These are phyloP conservation scores for Andricus grossulariae DNA, from an alignment of 1,140 invertebrate species.

Conservation along the genomic window DNA sequence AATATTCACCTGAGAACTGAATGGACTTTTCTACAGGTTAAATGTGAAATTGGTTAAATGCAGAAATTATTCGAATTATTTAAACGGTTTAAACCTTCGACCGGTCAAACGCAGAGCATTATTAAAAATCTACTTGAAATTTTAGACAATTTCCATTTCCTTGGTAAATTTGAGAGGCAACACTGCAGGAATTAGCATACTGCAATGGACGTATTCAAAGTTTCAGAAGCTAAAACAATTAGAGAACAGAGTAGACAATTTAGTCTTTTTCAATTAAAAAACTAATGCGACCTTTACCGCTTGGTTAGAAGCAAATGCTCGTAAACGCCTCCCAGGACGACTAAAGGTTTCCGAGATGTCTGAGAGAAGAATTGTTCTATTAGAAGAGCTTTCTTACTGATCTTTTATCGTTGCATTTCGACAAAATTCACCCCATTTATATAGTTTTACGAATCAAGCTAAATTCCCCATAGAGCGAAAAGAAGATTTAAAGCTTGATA, in stretches of 20 bases:
- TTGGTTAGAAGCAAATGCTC: background rate
- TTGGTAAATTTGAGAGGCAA: too few relatives aligned
- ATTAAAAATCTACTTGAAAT: too few relatives aligned
- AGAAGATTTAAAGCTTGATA: background rate
- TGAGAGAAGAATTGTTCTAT: background rate
- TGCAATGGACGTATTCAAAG: background rate
- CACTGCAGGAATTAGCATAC: too few relatives aligned
- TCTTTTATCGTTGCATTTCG: background rate
- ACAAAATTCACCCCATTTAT: constrained; percentile 1
- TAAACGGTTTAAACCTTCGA: too few relatives aligned
- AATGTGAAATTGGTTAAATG: too few relatives aligned
- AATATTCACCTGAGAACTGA: too few relatives aligned
- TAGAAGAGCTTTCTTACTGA: constrained; percentile 4
- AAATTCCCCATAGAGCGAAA: constrained; percentile 4
- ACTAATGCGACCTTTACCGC: constrained; percentile 9
- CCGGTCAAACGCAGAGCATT: too few relatives aligned
- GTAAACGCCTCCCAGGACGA: constrained; percentile 10
- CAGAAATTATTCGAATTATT: too few relatives aligned
- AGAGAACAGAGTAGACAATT: background rate
- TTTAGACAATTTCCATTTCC: too few relatives aligned
- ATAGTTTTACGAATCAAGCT: background rate
- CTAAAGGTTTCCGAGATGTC: constrained; percentile 3
- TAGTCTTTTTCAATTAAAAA: background rate
- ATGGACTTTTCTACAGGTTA: too few relatives aligned
- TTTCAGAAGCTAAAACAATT: background rate